Base-by-base conservation (phyloP, 1,140 invertebrate species). In the Neuroterus valhalla region DNA sequence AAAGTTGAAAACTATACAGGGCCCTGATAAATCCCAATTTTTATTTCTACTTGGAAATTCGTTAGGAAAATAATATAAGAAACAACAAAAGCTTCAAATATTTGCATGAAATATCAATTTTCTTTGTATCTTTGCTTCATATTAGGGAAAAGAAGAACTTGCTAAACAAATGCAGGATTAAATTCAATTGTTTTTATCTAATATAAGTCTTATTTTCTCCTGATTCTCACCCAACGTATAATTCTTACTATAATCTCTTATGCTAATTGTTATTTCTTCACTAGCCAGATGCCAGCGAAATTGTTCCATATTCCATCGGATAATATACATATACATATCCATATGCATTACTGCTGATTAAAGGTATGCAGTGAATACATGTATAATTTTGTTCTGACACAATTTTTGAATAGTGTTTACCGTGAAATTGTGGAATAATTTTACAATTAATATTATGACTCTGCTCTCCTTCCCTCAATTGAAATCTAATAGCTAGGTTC, bases 391-490 rank as follows among this genome's bases (percentile, higher is more conserved):
- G 55, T 31, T 62, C 55, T 62, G 55, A 62, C 55, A 62, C 55
- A 38, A 62, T 62, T 62, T 23, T 62, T 62, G 31, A 14, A 62
- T 23, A 26, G 3, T 62, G 23, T 62, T 62, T 62, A 31, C 31
- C 31, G n/a, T 38, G 55, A 23, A 31, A 62, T 62, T 62, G 21
- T 17, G 31, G 31, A 62, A 38, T 62, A n/a, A 62, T 62, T 62
- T 23, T 26, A 31, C 23, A n/a, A 62, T 62, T 62, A 62, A 31
- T 4, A 38, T 62, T 62, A 62, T 62, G n/a, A 23, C 55, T 38
- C 31, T 62, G 55, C 31, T 23, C 55, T 62, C 55, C 26, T 62
- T n/a, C 31, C 55, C 55, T 62, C 55, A 62, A 62, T 62, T 62
- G 55, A 15, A 62, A 62, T 15, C 21, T 31, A 62, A 62, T 62